Conservation (phyloP, 2,888 invertebrate species). For the Crepidodera aurea region DNA sequence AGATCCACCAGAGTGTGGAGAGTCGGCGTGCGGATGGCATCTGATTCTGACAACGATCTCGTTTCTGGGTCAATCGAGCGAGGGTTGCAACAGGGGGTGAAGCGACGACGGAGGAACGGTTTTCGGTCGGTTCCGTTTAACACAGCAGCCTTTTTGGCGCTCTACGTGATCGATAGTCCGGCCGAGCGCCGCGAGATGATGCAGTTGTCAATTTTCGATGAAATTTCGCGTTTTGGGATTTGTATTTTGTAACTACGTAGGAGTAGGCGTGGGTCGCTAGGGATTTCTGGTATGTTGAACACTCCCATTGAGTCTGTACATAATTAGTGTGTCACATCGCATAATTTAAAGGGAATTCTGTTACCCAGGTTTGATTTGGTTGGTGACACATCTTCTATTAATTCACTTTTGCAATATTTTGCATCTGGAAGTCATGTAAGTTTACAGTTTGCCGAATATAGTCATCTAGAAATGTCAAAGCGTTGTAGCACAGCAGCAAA, state of each 20-base stretch:
- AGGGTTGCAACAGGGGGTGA: conserved; percentile 6
- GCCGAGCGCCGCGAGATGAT: conserved; percentile 4
- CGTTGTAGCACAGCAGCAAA: too few relatives aligned
- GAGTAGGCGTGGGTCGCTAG: background rate
- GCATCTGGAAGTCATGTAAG: too few relatives aligned
- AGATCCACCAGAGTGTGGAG: background rate
- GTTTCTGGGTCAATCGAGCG: conserved; percentile 37
- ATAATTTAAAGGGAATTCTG: too few relatives aligned
- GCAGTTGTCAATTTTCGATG: conserved; percentile 13
- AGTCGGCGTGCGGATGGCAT: conserved; percentile 28
- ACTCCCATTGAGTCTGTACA: background rate
- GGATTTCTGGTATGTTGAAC: background rate
- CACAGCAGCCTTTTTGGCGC: conserved; percentile 13
- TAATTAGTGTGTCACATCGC: background rate
- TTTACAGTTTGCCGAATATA: conserved; percentile 95
- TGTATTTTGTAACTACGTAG: background rate
- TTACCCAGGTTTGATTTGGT: too few relatives aligned
- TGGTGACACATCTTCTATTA: too few relatives aligned
- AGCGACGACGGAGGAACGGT: background rate
- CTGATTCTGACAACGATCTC: conserved; percentile 34
- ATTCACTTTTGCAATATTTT: too few relatives aligned
- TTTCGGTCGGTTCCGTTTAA: conserved; percentile 10
- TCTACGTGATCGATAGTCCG: conserved; percentile 17
- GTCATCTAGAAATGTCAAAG: conserved; percentile 85
- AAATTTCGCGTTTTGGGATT: background rate